Conservation (phyloP, 2,888 invertebrate genomes). For the Myopa tessellatipennis region DNA sequence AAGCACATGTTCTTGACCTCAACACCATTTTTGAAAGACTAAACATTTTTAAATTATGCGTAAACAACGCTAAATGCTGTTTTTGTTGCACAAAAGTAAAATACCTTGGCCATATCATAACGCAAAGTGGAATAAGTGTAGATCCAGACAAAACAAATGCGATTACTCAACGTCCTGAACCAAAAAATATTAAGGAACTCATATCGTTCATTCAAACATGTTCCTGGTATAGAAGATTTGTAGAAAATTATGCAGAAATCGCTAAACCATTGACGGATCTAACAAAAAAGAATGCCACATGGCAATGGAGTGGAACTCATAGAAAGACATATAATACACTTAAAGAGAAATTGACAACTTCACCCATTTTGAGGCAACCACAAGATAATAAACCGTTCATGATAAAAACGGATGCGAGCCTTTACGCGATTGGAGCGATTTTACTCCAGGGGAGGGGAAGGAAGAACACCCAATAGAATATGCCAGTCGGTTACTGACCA, state of each 20-base stretch:
- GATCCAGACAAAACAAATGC: conserved; percentile 56
- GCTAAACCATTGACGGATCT: conserved; percentile 55
- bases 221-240: conserved; percentile 54
- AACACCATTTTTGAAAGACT: conserved; percentile 45
- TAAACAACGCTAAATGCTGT: no score
- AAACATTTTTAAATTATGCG: conserved; percentile 46
- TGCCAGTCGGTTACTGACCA: no score
- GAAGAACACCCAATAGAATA: no score
- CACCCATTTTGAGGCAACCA: conserved; percentile 36
- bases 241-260: conserved; percentile 43
- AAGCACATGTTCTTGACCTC: conserved; percentile 53
- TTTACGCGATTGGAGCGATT: conserved; percentile 44
- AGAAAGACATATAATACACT: conserved; percentile 47
- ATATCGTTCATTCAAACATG: conserved; percentile 45
- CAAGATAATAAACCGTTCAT: conserved; percentile 24
- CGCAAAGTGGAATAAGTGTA: conserved; percentile 4
- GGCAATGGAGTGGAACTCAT: conserved; percentile 35
- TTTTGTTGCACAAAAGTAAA: no score
- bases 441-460: conserved; percentile 38
- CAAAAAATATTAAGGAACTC: conserved; percentile 49
- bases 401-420: conserved; percentile 44
- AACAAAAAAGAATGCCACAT: conserved; percentile 51
- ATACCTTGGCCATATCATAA: conserved; percentile 22
- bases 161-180: conserved; percentile 44
- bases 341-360: conserved; percentile 41